These are phyloP conservation scores for Sebastes steindachneri DNA, from an alignment of 2,797 vertebrate genomes.

Conservation along the genomic window DNA sequence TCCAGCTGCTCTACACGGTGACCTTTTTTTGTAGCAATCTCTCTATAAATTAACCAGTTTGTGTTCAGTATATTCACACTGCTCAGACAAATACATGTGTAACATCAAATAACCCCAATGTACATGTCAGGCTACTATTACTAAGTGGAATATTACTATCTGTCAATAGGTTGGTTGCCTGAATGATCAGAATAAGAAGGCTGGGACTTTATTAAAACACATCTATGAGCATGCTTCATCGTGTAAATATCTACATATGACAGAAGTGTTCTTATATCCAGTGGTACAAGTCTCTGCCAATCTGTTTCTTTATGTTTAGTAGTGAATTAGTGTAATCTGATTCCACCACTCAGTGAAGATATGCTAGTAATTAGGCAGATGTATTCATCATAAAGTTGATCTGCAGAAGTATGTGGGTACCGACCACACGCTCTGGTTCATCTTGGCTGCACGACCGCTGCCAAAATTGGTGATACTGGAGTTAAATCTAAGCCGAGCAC, in stretches of 20 bases:
- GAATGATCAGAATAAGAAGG: not conserved
- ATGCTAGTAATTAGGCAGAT: not conserved
- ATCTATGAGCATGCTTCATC: slow-evolving; percentile 11
- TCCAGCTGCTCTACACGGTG: not conserved
- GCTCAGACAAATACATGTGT: not conserved
- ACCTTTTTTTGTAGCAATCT: not conserved
- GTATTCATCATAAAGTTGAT: not conserved
- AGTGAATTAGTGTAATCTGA: not conserved
- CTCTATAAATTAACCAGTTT: not conserved
- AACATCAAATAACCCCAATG: not conserved
- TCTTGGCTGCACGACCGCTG: not conserved
- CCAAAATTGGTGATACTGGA: slow-evolving; percentile 15
- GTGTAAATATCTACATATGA: not conserved
- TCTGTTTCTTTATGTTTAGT: not conserved
- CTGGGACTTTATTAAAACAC: not conserved
- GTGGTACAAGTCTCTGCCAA: not conserved
- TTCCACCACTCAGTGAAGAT: not conserved
- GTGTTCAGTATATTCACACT: not conserved
- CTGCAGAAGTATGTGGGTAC: not conserved
- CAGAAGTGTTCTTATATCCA: not conserved
- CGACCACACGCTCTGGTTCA: not conserved
- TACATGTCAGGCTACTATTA: not conserved
- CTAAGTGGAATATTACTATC: not conserved
- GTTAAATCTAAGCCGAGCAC: slow-evolving; percentile 31
- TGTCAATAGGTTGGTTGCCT: not conserved